Base-by-base conservation (phyloP, 2,888 invertebrate species). In the Drosophila hawaiiensis region DNA sequence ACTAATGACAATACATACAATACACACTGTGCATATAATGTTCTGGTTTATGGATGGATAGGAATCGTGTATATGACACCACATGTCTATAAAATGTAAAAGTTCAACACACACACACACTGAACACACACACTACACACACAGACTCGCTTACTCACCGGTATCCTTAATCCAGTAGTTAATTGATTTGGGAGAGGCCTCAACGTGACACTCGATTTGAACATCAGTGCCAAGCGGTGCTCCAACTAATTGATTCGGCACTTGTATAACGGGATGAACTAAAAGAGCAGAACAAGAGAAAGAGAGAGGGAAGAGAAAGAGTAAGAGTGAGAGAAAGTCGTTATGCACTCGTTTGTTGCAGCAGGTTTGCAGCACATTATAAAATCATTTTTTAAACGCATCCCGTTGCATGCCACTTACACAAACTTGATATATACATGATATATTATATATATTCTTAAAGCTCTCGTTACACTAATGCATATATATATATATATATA, bases 201-300 rank as follows among this genome's bases (percentile, higher is more conserved):
- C 97, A 75, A 98, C 97, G 94, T 96, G 96, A 94, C 98, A 98
- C 94, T 97, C 97, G 81, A 98, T 94, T 37, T 96, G 96, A 91
- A 98, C 97, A 94, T 97, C 97, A 78, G 97, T 97, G 79, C 96
- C 96, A 86, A 97, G 94, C 68, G 97, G 97, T 74, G 97, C 97
- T 31, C 97, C 97, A 75, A 98, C 97, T 92, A 98, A 95, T 94
- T 98, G 98, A 94, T 97, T 98, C 68, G 98, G 98, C 78, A 98
- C 97, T 94, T 97, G 97, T 92, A 98, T 97, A 90, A 97, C 96
- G 22, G 98, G 98, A 92, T 97, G 96, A 95, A 98, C 98, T 98
- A 95, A 67, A 92, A 90, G 37, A 66, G 35, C 56, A 39, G 25
- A 72, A 60, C 63, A 53, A 56, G 55, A 39, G 31, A 31, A n/a